Base-by-base conservation (phyloP, 1,140 invertebrate genomes). In the Pomacea maculata region DNA sequence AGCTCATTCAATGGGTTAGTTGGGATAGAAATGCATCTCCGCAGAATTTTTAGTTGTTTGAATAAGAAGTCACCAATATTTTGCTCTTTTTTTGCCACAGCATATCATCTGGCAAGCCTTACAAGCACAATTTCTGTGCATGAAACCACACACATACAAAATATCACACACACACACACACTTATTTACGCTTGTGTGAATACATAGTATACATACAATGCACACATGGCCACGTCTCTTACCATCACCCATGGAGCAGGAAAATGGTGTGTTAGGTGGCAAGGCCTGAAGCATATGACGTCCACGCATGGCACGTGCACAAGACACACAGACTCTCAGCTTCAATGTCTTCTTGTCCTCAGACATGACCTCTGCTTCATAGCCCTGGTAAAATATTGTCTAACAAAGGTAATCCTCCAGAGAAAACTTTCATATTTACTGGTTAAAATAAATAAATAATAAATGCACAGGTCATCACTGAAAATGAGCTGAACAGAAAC, bases 181-280 rank as follows among this genome's bases (percentile, higher is more conserved):
- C 71, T 8, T 29, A 73, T 1, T 52, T 8, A 73, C 71, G 0
- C 34, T 45, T 45, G 34, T 45, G 34, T 45, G 34, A 45, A 45
- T 45, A 45, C 34, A 45, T 45, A 25, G 25, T 25, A 25, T 45
- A 45, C 34, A 45, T 45, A 45, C 34, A 45, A 45, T 45, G 34
- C 34, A 45, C 34, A 45, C 34, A 45, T 45, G 34, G 34, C 34
- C 10, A 21, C 10, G 21, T 10, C 85, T 85, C 78, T 25, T 25
- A 92, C 91, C 89, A 84, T 88, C 85, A 76, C 90, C 90, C 88
- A 91, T 91, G 73, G 88, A 87, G 87, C 90, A 92, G 76, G 88
- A 83, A 79, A 92, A 92, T 52, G 86, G 85, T 34, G 84, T 86
- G 70, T 83, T 86, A 19, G 82, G 78, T 19, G 84, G 81, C 12